Conservation (phyloP, 1,140 invertebrate genomes). For the Sarcophaga bullata region DNA sequence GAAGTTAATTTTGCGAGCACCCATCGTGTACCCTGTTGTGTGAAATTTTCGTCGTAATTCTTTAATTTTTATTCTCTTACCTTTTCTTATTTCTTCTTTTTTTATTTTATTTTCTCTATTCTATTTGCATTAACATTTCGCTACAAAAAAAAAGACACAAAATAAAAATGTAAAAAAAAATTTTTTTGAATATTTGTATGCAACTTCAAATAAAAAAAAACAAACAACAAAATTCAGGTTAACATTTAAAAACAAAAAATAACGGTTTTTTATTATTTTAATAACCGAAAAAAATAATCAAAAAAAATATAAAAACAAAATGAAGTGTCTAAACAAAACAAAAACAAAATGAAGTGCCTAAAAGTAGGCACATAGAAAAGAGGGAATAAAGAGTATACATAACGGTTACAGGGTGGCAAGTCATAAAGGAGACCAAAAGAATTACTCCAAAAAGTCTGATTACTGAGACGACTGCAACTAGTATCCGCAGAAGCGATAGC, state of each 20-base stretch:
- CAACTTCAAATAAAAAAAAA: slow-evolving; percentile 25
- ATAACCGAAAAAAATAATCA: background rate
- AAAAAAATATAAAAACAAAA: no score
- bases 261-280: background rate
- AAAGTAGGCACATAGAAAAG: slow-evolving; percentile 6
- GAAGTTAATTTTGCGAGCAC: slow-evolving; percentile 18
- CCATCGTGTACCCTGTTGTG: slow-evolving; percentile 39
- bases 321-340: slow-evolving; percentile 22
- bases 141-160: slow-evolving; percentile 30
- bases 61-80: slow-evolving; percentile 17
- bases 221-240: background rate
- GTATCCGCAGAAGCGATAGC: no score
- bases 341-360: slow-evolving; percentile 8
- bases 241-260: slow-evolving; percentile 11
- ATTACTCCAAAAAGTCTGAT: no score
- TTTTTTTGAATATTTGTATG: slow-evolving; percentile 25
- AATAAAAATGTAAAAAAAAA: slow-evolving; percentile 21
- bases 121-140: slow-evolving; percentile 22
- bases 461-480: no score
- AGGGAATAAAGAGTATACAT: background rate
- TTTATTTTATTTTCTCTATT: background rate
- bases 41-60: slow-evolving; percentile 36
- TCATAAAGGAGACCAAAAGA: no score
- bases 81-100: slow-evolving; percentile 9
- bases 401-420: no score